Evolutionary conservation across 2,888 invertebrate genomes (phyloP), one percentile per base, ranked within the genome.

Genomic region (Harpalus rubripes): DNA sequence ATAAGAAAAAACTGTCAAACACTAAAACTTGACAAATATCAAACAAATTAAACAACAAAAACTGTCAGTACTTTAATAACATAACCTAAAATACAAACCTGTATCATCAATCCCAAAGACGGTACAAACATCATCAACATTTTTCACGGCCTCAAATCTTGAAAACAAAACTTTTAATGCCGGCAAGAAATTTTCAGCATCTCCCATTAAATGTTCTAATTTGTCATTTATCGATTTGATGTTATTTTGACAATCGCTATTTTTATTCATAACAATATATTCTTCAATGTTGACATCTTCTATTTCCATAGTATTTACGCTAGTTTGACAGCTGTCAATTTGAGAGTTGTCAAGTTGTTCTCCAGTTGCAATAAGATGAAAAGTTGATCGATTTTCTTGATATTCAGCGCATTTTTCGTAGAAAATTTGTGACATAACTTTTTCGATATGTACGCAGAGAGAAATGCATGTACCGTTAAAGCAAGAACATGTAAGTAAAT

Each of bases 401-500:
- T 58, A 32, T 78, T 58, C 12, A 6, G 10, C 10, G 3, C 12
- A 18, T 18, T 74, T 16, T n/a, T 78, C 78, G n/a, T 7, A 8
- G 6, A 26, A 58, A 10, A 58, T 8, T 56, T 56, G 26, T 22
- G 26, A 32, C 15, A 32, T 58, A 26, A 78, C 7, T 22, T 32
- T 26, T 26, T 78, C 5, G n/a, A 78, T 32, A 32, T 78, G 78
- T 12, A 18, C 8, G 18, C 76, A 76, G 15, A 58, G 12, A 12
- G n/a, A 26, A 3, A 56, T 78, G 7, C 7, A 15, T 56, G 2
- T 7, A 1, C 58, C 58, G 15, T 18, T 26, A 58, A 78, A 78
- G 22, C 78, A 78, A n/a, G 78, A 56, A 26, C 78, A 78, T 10
- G 78, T 78, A n/a, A 78, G 16, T 15, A 78, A 78, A 58, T 56